Evolutionary conservation across 2,888 invertebrate genomes (phyloP).

Genomic region (Cheilosia vulpina): DNA sequence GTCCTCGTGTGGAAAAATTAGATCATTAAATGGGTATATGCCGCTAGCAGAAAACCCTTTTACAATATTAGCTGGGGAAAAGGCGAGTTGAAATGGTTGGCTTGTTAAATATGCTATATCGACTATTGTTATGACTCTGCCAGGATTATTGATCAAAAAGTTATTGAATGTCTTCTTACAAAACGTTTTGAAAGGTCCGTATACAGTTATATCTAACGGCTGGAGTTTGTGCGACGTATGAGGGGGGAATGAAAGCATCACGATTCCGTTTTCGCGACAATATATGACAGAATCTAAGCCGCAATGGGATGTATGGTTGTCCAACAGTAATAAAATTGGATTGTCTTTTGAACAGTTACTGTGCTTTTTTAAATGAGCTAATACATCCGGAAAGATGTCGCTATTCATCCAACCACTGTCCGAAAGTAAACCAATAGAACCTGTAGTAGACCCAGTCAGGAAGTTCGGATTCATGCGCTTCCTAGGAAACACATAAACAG

Average conservation of each 20-base stretch:
- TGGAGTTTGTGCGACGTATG: not conserved
- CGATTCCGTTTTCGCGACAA: slow-evolving; percentile 18
- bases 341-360: slow-evolving; percentile 29
- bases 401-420: slow-evolving; percentile 15
- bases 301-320: slow-evolving; percentile 27
- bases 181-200: too few species aligned
- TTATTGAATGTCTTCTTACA: too few species aligned
- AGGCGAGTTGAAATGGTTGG: not conserved
- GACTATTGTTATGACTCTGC: too few species aligned
- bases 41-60: not conserved
- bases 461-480: slow-evolving; percentile 6
- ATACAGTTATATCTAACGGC: too few species aligned
- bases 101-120: too few species aligned
- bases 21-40: not conserved
- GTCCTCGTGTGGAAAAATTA: slow-evolving; percentile 8
- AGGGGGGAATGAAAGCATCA: slow-evolving; percentile 20
- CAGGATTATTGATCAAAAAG: too few species aligned
- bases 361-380: slow-evolving; percentile 77
- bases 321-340: slow-evolving; percentile 38
- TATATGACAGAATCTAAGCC: slow-evolving; percentile 8
- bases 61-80: slow-evolving; percentile 1
- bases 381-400: slow-evolving; percentile 13
- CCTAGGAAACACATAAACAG: slow-evolving; percentile 18
- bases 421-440: not conserved
- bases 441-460: not conserved